Conservation (phyloP, 1,140 invertebrate species). For the Tenebrio molitor region DNA sequence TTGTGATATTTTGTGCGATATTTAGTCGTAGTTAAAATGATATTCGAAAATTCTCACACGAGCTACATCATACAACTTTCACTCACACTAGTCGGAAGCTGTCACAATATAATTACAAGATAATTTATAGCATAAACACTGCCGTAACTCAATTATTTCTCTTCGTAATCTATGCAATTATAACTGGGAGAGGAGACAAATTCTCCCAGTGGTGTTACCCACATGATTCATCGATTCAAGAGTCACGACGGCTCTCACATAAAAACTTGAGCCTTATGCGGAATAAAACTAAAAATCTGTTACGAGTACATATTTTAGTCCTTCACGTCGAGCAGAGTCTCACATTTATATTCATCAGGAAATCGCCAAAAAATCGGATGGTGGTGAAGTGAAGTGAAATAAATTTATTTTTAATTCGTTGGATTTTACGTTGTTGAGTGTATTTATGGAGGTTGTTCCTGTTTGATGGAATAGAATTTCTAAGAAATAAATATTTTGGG, state of each 20-base stretch:
- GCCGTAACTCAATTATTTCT: constrained; percentile 42
- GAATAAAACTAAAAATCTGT: constrained; percentile 14
- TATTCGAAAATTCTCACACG: constrained; percentile 23
- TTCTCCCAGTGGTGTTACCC: not conserved
- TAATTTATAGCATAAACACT: constrained; percentile 45
- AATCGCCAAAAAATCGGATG: too few relatives aligned
- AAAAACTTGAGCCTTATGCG: not conserved
- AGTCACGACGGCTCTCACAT: constrained; percentile 9
- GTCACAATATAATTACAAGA: constrained; percentile 47
- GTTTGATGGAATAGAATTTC: constrained; percentile 16
- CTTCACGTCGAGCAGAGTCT: too few relatives aligned
- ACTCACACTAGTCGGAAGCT: constrained; percentile 43
- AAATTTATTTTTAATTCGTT: too few relatives aligned
- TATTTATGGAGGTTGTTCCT: constrained; percentile 4
- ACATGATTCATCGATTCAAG: constrained; percentile 29
- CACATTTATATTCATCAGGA: too few relatives aligned
- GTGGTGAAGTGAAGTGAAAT: too few relatives aligned
- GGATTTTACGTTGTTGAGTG: too few relatives aligned
- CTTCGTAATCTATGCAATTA: constrained; percentile 46
- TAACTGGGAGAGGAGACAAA: constrained; percentile 20
- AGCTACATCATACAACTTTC: constrained; percentile 42
- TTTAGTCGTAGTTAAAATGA: constrained; percentile 1
- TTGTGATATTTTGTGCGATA: constrained; percentile 20
- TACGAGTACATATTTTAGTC: too few relatives aligned
- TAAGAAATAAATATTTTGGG: constrained; percentile 37